Percentiles rank a stretch among this genome's conserved stretches.
These are phyloP conservation scores for Tenodera sinensis DNA, from an alignment of 2,888 invertebrate genomes.

Conservation along the genomic window DNA sequence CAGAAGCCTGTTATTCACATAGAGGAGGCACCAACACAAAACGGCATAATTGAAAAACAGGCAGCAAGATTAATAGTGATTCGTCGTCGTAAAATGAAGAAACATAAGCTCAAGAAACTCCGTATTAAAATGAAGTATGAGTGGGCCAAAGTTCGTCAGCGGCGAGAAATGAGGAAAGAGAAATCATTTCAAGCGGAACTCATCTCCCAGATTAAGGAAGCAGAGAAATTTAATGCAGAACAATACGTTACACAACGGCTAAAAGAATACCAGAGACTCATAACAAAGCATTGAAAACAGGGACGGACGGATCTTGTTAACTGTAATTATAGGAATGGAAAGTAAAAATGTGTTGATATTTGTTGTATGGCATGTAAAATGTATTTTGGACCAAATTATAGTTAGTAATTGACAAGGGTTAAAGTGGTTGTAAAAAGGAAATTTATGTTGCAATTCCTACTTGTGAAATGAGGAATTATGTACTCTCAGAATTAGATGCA, in stretches of 20 bases:
- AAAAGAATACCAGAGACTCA: slow-evolving; percentile 44
- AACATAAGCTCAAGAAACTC: slow-evolving; percentile 76
- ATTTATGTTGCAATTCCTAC: too few species aligned
- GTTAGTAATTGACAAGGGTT: too few species aligned
- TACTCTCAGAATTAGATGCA: too few species aligned
- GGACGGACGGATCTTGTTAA: too few species aligned
- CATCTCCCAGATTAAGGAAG: slow-evolving; percentile 64
- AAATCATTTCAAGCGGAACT: slow-evolving; percentile 71
- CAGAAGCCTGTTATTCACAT: neutral
- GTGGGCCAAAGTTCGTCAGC: slow-evolving; percentile 68
- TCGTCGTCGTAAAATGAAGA: slow-evolving; percentile 79
- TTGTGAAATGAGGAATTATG: too few species aligned
- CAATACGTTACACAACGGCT: slow-evolving; percentile 65
- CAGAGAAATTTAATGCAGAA: slow-evolving; percentile 73
- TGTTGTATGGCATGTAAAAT: too few species aligned
- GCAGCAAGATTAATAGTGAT: slow-evolving; percentile 73
- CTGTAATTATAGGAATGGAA: too few species aligned
- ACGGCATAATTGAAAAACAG: slow-evolving; percentile 57
- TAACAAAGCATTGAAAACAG: neutral
- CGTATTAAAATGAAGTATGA: slow-evolving; percentile 74
- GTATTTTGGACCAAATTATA: too few species aligned
- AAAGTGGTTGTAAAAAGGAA: too few species aligned
- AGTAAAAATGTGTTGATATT: too few species aligned
- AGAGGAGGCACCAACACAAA: slow-evolving; percentile 49
- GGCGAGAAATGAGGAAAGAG: slow-evolving; percentile 69